phyloP scores from a whole-genome alignment of 1,140 invertebrate species.

The Scaptomyza pallida region DNA sequence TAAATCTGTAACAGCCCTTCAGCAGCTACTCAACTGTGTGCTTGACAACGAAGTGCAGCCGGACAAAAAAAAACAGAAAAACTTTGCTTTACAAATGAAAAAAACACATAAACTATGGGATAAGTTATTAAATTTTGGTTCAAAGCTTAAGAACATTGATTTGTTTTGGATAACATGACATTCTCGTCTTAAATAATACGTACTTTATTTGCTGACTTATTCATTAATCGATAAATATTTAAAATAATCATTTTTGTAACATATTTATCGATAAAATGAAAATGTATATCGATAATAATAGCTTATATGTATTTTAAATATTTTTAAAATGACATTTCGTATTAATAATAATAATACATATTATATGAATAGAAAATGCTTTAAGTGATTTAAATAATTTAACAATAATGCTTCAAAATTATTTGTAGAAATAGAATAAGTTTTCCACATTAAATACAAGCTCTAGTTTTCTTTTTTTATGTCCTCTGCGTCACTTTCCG shows the following conservation, averaged over 20 bases:
- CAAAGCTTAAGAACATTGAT: not conserved
- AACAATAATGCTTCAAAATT: not conserved
- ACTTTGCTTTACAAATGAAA: conserved; percentile 21
- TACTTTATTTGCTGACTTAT: too few species aligned
- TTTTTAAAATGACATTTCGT: too few species aligned
- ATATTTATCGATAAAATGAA: too few species aligned
- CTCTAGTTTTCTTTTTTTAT: not conserved
- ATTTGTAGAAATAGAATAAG: not conserved
- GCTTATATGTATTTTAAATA: too few species aligned
- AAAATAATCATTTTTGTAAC: too few species aligned
- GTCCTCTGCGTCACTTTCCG: not conserved
- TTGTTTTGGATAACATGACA: not conserved
- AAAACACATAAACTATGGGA: conserved; percentile 18
- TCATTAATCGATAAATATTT: too few species aligned
- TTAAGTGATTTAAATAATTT: too few species aligned
- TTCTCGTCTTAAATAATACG: too few species aligned
- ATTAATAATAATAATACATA: too few species aligned
- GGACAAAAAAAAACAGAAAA: conserved; percentile 5
- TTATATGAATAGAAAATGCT: too few species aligned
- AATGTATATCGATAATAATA: too few species aligned
- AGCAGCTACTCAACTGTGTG: conserved; percentile 33
- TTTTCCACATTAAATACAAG: not conserved
- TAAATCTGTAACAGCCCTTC: conserved; percentile 41
- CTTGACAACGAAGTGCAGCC: conserved; percentile 60
- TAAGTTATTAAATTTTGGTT: not conserved